Base-by-base conservation (phyloP, 1,140 invertebrate genomes). In the Bicyclus anynana region DNA sequence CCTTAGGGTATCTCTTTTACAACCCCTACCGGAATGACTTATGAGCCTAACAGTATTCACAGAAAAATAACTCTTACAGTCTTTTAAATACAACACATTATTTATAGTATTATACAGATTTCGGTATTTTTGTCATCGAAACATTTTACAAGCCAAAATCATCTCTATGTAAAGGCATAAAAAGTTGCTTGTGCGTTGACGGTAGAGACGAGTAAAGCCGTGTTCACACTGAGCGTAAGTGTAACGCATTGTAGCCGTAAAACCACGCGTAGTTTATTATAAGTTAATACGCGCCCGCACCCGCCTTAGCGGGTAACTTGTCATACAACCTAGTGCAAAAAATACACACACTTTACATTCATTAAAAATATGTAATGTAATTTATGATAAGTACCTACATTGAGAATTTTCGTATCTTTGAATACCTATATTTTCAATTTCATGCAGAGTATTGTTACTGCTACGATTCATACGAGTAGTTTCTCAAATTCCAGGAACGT, bases 261-360 rank as follows among this genome's bases (percentile, higher is more conserved):
- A 80, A 80, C 75, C 77, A 65, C 70, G 72, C 69, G 71, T 74
- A 80, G 79, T 84, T 84, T 84, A 84, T 84, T 84, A 84, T 82
- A 82, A 82, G 80, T 82, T 84, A 84, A 84, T 84, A 82, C 77
- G 77, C 66, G 68, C 62, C 65, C 65, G 68, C 62, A 66, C 66
- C 67, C 70, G 69, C 73, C 75, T 69, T 67, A 69, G 55, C 63
- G 59, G 61, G 69, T 70, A 70, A 51, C 68, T 67, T 48, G 35
- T 48, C 18, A 38, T 71, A 59, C 62, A 68, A 14, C 47, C n/a
- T 1, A 0, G 53, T 47, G 44, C 57, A 62, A 63, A 10, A 52
- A 50, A 12, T 48, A 1, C 0, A 2, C 4, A 9, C 37, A 38
- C 9, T 5, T 20, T 23, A 23, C 23, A 7, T 4, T 4, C 23